Base-by-base conservation (phyloP, 1,140 invertebrate genomes). In the Sycophila sp. region DNA sequence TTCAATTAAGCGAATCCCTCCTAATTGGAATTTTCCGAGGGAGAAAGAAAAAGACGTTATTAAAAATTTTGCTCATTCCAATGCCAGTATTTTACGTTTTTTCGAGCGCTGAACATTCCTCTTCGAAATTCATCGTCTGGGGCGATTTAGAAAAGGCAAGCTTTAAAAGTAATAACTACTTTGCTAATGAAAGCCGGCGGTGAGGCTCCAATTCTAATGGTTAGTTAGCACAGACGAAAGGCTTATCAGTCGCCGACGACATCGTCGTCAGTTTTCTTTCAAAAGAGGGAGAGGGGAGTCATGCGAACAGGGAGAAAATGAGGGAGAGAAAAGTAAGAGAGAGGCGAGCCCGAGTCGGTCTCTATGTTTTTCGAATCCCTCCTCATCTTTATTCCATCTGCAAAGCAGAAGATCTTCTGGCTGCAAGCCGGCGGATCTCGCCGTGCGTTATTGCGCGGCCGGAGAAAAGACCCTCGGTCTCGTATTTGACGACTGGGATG, bases 371-470 rank as follows among this genome's bases (percentile, higher is more conserved):
- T 66, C 56, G 51, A 79, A 77, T 75, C 72, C 72, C 34, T 67
- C 53, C 73, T 73, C 80, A 82, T 82, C 81, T 83, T 83, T 81
- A 83, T 83, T 81, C 78, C 80, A 83, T 83, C 81, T 82, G 81
- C 73, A 83, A 83, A 83, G 76, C n/a, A n/a, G n/a, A n/a, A n/a
- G n/a, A n/a, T n/a, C n/a, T n/a, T n/a, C n/a, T n/a, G n/a, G n/a
- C n/a, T n/a, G n/a, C n/a, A 65, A 49, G 28, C 53, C 28, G 60
- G 26, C 24, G 22, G 34, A 32, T 28, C 15, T 40, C 38, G 60
- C n/a, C 4, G 34, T 22, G 19, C 62, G 32, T 64, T 51, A 36
- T 38, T 64, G 47, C 32, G 4, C 22, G 15, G 13, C 28, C 19
- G 10, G 38, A 1, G 4, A 47, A 19, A 22, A 10, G 24, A 17